These are phyloP conservation scores for Sturmia bella DNA, from an alignment of 2,888 invertebrate genomes.

Conservation along the genomic window DNA sequence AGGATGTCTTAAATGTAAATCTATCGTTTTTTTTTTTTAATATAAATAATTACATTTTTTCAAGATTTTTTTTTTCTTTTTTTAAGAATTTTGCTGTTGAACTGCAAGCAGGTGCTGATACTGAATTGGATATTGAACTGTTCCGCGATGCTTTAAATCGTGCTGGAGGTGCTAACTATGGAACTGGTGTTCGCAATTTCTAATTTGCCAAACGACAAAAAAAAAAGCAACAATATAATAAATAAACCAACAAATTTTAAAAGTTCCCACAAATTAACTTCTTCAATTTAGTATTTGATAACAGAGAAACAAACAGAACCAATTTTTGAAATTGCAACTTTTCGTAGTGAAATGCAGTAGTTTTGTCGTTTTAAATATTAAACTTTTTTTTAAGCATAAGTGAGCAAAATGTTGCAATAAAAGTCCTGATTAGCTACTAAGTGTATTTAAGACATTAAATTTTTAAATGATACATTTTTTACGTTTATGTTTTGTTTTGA, in stretches of 20 bases:
- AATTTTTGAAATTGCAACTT: slow-evolving; percentile 50
- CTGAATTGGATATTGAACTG: slow-evolving; percentile 87
- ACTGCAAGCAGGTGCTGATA: slow-evolving; percentile 86
- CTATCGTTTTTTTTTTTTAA: not conserved
- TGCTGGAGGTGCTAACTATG: slow-evolving; percentile 91
- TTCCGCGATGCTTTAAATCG: slow-evolving; percentile 87
- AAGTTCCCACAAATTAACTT: slow-evolving; percentile 35
- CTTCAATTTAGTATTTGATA: slow-evolving; percentile 37
- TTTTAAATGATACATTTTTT: slow-evolving; percentile 58
- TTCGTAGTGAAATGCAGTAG: slow-evolving; percentile 39
- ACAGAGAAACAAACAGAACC: slow-evolving; percentile 34
- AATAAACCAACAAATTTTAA: not conserved
- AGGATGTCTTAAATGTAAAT: slow-evolving; percentile 88
- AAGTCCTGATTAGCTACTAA: slow-evolving; percentile 73
- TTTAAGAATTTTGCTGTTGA: slow-evolving; percentile 90
- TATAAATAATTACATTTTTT: not conserved
- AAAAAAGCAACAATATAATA: no score
- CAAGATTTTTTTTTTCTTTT: slow-evolving; percentile 73
- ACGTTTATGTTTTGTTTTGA: slow-evolving; percentile 63
- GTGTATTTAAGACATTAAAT: slow-evolving; percentile 72
- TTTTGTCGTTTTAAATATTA: slow-evolving; percentile 60
- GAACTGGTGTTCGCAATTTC: slow-evolving; percentile 87
- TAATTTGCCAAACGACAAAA: slow-evolving; percentile 64
- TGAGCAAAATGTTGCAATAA: slow-evolving; percentile 69
- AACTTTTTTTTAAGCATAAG: slow-evolving; percentile 66